Base-by-base conservation (phyloP, 2,113 vertebrate species). In the Notothenia rossii region DNA sequence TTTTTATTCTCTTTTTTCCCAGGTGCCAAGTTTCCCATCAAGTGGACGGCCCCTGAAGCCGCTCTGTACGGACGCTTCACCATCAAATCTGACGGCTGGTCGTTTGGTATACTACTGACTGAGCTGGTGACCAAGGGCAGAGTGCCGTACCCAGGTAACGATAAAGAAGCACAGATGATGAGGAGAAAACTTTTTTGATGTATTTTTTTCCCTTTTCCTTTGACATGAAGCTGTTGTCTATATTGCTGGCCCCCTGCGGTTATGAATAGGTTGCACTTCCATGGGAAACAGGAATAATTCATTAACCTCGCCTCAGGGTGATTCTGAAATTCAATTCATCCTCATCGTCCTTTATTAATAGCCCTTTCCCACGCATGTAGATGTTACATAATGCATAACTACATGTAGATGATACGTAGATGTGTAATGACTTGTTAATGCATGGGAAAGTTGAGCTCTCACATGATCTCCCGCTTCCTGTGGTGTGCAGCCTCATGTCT, bases 11-110 rank as follows among this genome's bases (percentile, higher is more conserved):
- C 50, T 56, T 62, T 8, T 54, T 8, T 54, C 87, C 10, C 87
- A 99, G 98, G 98, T 88, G 98, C 98, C 82, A 99, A 99, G 92
- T 99, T 99, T 90, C 98, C 98, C 79, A 99, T 99, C 92, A 99
- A 99, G 88, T 99, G 98, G 98, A 99, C 98, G 0, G 98, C 98
- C 75, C 98, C 98, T 2, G 98, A 99, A 86, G 98, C 98, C 29
- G 98, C 98, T 0, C 87, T 99, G n/a, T 99, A 98, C 50, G 98
- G 98, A 68, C 96, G 98, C 85, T 99, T 99, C 88, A 99, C 98
- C 45, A 99, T 99, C 93, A 99, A 99, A 93, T 99, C 98, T 0
- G 98, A 99, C 54, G 98, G 96, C 1, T 99, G 98, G 98, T 99
- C 98, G 3, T 99, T 99, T 91, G 98, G 98, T 81, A 99, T 99